These are phyloP conservation scores for Aradophagus sp. DNA, from an alignment of 1,140 invertebrate species.

Conservation along the genomic window DNA sequence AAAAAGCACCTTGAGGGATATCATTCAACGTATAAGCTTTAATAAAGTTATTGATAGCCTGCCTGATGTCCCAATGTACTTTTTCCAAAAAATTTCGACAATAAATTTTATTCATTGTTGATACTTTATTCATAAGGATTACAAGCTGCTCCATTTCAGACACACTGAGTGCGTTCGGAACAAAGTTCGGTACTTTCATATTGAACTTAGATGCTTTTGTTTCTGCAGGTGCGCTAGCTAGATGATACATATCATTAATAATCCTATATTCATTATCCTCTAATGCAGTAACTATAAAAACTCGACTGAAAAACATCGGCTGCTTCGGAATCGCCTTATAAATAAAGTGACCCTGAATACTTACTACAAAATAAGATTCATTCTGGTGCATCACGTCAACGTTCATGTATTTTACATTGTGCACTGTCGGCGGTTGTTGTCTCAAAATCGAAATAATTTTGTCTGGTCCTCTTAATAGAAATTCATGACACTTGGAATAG, in stretches of 20 bases:
- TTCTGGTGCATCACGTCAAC: conserved; percentile 65
- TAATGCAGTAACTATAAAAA: conserved; percentile 66
- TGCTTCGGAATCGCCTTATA: conserved; percentile 60
- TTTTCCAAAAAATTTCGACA: conserved; percentile 63
- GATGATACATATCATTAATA: conserved; percentile 70
- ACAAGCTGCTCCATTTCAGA: conserved; percentile 68
- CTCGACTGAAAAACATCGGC: conserved; percentile 66
- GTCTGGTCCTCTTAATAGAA: conserved; percentile 66
- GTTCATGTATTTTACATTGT: conserved; percentile 64
- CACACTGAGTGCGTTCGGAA: conserved; percentile 63
- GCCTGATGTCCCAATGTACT: conserved; percentile 67
- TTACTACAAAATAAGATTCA: conserved; percentile 57
- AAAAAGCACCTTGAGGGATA: conserved; percentile 67
- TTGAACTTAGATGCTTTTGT: conserved; percentile 32
- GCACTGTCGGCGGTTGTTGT: conserved; percentile 65
- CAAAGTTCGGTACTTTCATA: conserved; percentile 58
- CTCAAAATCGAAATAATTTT: conserved; percentile 66
- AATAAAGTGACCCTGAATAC: conserved; percentile 68
- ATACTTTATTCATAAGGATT: conserved; percentile 64
- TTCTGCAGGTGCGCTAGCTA: conserved; percentile 60
- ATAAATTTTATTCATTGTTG: conserved; percentile 66
- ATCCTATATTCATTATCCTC: conserved; percentile 72
- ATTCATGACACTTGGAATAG: conserved; percentile 72
- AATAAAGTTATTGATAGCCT: conserved; percentile 66
- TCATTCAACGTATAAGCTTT: conserved; percentile 68